phyloP scores from a whole-genome alignment of 2,888 invertebrate species.

The Tryphoninae sp. region DNA sequence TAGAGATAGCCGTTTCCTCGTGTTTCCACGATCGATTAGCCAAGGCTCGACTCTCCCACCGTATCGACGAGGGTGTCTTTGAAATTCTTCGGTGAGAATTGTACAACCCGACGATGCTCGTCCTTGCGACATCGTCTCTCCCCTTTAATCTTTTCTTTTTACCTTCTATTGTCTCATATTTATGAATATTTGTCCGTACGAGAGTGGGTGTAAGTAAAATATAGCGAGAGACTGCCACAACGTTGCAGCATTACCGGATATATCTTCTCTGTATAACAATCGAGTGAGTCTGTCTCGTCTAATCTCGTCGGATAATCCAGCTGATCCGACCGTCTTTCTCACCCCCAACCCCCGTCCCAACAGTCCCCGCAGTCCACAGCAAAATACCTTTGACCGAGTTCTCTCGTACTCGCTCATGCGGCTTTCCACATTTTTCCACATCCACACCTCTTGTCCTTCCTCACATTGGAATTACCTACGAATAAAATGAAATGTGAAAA shows the following conservation, averaged over 20 bases:
- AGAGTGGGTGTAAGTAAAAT: neutral
- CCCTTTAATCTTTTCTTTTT: neutral
- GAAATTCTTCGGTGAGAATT: neutral
- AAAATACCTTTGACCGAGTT: constrained; percentile 53
- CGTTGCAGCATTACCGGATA: constrained; percentile 18
- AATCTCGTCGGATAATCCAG: constrained; percentile 58
- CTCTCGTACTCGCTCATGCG: constrained; percentile 24
- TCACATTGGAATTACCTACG: neutral
- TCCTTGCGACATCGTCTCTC: neutral
- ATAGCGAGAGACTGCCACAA: neutral
- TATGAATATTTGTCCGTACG: neutral
- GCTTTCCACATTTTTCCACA: neutral
- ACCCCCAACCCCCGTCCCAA: neutral
- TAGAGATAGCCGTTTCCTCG: too few relatives aligned
- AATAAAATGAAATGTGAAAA: too few relatives aligned
- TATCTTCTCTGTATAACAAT: constrained; percentile 26
- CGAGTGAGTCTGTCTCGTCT: constrained; percentile 36
- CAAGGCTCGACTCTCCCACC: too few relatives aligned
- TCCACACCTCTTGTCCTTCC: neutral
- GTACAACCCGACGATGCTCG: neutral
- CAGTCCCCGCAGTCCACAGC: neutral
- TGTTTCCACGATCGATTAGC: too few relatives aligned
- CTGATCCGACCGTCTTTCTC: constrained; percentile 51
- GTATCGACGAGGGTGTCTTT: neutral
- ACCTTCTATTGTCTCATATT: neutral